Evolutionary conservation across 2,888 invertebrate genomes (phyloP).

Genomic region (Cheilosia urbana): DNA sequence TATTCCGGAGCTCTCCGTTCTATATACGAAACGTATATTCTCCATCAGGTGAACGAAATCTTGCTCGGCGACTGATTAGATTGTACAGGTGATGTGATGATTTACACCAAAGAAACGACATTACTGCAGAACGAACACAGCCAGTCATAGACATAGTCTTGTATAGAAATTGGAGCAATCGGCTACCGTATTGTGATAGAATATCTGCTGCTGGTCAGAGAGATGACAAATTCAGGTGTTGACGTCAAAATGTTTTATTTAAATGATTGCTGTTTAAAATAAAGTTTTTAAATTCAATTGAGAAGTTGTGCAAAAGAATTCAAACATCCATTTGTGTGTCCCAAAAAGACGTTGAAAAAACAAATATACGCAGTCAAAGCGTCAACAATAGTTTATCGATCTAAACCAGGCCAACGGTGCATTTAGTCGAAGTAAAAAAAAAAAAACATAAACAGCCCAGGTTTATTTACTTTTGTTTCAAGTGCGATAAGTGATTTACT

Average conservation of each 20-base stretch:
- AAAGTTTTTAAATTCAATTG: background rate
- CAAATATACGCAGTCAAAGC: background rate
- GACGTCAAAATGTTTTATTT: too few species aligned
- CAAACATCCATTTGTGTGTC: background rate
- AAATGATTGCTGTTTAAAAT: background rate
- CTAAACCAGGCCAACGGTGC: slow-evolving; percentile 38
- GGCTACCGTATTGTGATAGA: slow-evolving; percentile 25
- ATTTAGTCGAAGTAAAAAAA: background rate
- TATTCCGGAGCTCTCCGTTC: background rate
- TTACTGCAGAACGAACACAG: background rate
- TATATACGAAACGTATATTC: slow-evolving; percentile 1
- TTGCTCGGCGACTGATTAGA: background rate
- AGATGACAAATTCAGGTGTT: background rate
- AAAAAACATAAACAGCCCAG: slow-evolving; percentile 3
- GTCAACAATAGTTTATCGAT: slow-evolving; percentile 15
- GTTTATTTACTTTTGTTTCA: slow-evolving; percentile 34
- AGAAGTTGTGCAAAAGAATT: background rate
- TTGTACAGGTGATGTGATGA: slow-evolving; percentile 20
- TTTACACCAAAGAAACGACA: background rate
- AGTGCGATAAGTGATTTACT: slow-evolving; percentile 45
- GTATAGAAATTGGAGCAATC: slow-evolving; percentile 10
- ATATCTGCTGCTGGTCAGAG: background rate
- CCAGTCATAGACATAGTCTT: slow-evolving; percentile 5
- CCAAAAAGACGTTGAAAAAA: background rate
- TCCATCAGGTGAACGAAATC: background rate